Percentiles rank a stretch among this genome's conserved stretches.
Conservation (phyloP, 2,888 invertebrate species). For the Orthosia cruda region DNA sequence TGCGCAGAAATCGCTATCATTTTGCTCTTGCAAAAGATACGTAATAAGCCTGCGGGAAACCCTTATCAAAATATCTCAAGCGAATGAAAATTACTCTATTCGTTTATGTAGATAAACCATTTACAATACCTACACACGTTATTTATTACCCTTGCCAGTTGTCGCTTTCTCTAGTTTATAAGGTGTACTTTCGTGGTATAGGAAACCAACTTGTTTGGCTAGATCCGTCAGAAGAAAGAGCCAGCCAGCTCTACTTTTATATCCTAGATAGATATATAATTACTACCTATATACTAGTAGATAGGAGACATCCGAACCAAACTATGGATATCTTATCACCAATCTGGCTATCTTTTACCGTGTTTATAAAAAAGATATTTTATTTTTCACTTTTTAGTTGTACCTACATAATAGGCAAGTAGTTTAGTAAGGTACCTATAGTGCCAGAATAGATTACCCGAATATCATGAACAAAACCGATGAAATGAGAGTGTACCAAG, state of each 20-base stretch:
- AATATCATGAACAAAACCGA: too few species aligned
- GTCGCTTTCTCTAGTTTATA: slow-evolving; percentile 42
- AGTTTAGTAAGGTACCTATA: too few species aligned
- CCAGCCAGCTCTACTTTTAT: slow-evolving; percentile 23
- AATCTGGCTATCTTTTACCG: slow-evolving; percentile 5
- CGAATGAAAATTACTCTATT: background rate
- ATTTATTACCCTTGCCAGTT: slow-evolving; percentile 30
- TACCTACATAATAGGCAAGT: too few species aligned
- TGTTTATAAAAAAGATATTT: too few species aligned
- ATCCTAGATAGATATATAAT: background rate
- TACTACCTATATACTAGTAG: background rate
- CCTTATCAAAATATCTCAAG: background rate
- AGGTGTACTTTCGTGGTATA: slow-evolving; percentile 10
- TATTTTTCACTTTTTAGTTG: too few species aligned
- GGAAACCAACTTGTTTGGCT: slow-evolving; percentile 47
- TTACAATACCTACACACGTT: slow-evolving; percentile 1
- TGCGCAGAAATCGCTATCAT: too few species aligned
- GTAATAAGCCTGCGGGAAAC: too few species aligned
- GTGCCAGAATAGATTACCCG: too few species aligned
- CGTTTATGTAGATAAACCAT: background rate
- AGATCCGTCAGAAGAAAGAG: slow-evolving; percentile 38
- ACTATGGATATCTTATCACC: slow-evolving; percentile 22
- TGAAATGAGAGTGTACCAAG: too few species aligned
- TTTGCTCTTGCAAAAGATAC: too few species aligned
- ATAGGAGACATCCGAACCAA: slow-evolving; percentile 8